Base-by-base conservation (phyloP, 2,888 invertebrate species). In the Scaptomyza tumidula region DNA sequence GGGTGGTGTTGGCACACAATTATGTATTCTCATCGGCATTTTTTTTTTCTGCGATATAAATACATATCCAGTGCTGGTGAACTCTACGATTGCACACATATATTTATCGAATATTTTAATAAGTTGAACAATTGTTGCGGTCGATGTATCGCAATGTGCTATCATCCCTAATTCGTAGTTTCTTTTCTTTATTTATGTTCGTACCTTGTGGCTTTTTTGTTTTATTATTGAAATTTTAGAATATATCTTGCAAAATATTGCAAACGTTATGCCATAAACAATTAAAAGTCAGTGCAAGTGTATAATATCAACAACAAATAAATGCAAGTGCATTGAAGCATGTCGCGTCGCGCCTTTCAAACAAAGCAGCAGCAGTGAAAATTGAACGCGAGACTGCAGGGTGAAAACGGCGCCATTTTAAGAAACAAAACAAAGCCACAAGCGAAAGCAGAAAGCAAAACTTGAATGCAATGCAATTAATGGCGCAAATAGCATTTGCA, bases 341-440 rank as follows among this genome's bases (percentile, higher is more conserved):
- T 78, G 80, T 71, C 63, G 68, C 57, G 78, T 58, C 75, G 75
- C 78, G 67, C 45, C 67, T 63, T 67, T 80, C 74, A 61, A 84
- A 80, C 81, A 84, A 88, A 84, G 85, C 74, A 76, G 65, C 62
- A 77, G 76, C 60, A 74, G 79, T 84, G 78, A 82, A 85, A 88
- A 78, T 73, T 71, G 48, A 71, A 71, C 69, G 70, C 76, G 70
- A 78, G 75, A 75, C 76, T 76, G 76, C 76, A 54, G 58, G 75
- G 81, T 89, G 86, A 86, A 91, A 91, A 91, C 91, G 91, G 91
- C 91, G 91, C 91, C 91, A 91, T 91, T 91, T 91, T 91, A 89
- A 89, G 90, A 91, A 91, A 85, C 89, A 85, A 83, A 90, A 89
- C 88, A 88, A 73, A 87, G 80, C 84, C 80, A 83, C 64, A 71